These are phyloP conservation scores for Hemibagrus wyckioides DNA, from an alignment of 2,113 vertebrate genomes.

Conservation along the genomic window DNA sequence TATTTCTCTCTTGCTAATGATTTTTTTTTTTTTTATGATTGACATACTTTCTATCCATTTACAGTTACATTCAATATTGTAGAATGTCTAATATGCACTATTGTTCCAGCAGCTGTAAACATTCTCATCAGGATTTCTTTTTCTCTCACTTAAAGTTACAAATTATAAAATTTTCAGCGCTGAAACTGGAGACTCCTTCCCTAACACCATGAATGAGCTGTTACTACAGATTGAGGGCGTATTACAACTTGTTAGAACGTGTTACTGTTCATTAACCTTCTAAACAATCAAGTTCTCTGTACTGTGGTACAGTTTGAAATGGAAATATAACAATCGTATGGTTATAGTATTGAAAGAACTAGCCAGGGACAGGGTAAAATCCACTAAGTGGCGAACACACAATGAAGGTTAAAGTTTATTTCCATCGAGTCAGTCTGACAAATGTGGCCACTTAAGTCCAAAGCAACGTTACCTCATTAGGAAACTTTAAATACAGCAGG, in stretches of 20 bases:
- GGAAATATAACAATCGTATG: not conserved
- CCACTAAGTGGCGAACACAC: not conserved
- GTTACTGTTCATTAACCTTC: not conserved
- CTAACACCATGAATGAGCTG: not conserved
- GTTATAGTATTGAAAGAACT: not conserved
- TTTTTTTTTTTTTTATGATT: no score
- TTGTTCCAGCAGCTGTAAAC: not conserved
- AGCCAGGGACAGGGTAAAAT: no score
- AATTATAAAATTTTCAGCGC: no score
- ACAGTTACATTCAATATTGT: not conserved
- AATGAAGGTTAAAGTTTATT: not conserved
- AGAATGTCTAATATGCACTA: not conserved
- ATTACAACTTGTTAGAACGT: no score
- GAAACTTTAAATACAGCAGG: conserved; percentile 43
- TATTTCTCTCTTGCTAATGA: no score
- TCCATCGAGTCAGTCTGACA: not conserved
- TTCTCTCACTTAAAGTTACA: no score
- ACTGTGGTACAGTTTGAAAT: not conserved
- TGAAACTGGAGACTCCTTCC: not conserved
- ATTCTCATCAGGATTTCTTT: not conserved
- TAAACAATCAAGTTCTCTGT: not conserved
- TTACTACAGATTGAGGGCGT: not conserved
- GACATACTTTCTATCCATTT: not conserved
- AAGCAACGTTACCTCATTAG: conserved; percentile 9
- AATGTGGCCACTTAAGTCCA: not conserved